Evolutionary conservation across 2,797 vertebrate species (phyloP), one percentile per base, ranked within the genome.

Genomic region (Protosalanx chinensis): DNA sequence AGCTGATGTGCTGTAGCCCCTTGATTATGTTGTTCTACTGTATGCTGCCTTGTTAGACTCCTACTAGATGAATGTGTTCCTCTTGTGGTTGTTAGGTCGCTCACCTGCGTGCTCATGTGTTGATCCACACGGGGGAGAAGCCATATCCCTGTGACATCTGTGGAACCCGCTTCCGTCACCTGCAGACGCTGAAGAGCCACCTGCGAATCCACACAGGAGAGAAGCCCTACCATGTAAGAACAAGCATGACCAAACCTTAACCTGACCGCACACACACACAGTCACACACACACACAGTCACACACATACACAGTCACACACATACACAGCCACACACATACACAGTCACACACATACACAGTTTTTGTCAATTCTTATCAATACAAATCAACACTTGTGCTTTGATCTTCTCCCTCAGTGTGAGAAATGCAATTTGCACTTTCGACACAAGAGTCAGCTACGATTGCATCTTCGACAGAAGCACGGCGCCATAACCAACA

Each of bases 371-470:
- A n/a, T 32, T 16, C 18, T 63, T 29, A 33, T 63, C n/a, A 27
- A 37, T n/a, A 33, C 61, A 63, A 33, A 18, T 16, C 35, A 20
- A 58, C 18, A 13, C 23, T 65, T 35, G 64, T 23, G 23, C 32
- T 1, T 4, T 46, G 62, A 56, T 73, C 29, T 29, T 1, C 72
- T 70, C 68, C 58, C 0, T 69, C 87, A 99, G 98, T 99, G 98
- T 88, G 98, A 99, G 93, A 99, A 98, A 92, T 99, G 97, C 93
- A 98, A 98, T 89, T 88, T 99, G 90, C 97, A 99, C 91, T 99
- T 99, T 88, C 96, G 98, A 84, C 98, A 99, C 93, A 99, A 99
- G 91, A 99, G 97, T 86, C 98, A 99, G 85, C 93, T 99, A 27
- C 93, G 97, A 82, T 90, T 99, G 78, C 98, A 99, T 78, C 91